phyloP scores from a whole-genome alignment of 2,797 vertebrate species.

The Ctenopoma multispine region DNA sequence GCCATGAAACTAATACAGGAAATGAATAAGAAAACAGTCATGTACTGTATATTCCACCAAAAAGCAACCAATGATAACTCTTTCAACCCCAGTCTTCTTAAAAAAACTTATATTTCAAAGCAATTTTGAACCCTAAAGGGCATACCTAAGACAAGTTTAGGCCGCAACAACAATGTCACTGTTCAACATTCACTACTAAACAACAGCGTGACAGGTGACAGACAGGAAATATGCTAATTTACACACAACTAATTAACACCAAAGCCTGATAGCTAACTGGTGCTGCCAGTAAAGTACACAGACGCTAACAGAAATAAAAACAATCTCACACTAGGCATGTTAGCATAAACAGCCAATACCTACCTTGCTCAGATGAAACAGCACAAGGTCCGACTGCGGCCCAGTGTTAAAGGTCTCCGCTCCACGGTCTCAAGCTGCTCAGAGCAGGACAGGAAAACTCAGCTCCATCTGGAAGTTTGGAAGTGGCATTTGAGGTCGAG shows the following conservation, averaged over 20 bases:
- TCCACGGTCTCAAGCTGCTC: no score
- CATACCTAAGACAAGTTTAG: not conserved
- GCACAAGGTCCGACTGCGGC: not conserved
- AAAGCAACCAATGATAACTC: no score
- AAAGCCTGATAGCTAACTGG: not conserved
- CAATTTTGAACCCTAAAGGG: not conserved
- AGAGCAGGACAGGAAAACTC: not conserved
- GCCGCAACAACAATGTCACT: not conserved
- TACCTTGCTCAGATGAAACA: not conserved
- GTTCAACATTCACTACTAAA: not conserved
- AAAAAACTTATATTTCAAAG: not conserved
- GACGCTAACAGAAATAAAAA: not conserved
- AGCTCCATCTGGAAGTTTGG: rapidly evolving
- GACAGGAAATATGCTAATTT: not conserved
- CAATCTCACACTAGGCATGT: not conserved
- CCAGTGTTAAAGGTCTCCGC: rapidly evolving
- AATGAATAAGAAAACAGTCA: no score
- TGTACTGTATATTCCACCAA: no score
- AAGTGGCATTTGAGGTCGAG: not conserved
- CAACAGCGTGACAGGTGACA: conserved; percentile 8
- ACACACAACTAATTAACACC: not conserved
- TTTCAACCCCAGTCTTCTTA: no score
- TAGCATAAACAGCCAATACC: not conserved
- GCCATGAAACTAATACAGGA: no score
- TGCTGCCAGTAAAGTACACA: not conserved